A percentile compares a stretch with the other conserved stretches of the same genome.
These are phyloP conservation scores for Rhea americana DNA, from an alignment of 2,113 vertebrate genomes.

Conservation along the genomic window DNA sequence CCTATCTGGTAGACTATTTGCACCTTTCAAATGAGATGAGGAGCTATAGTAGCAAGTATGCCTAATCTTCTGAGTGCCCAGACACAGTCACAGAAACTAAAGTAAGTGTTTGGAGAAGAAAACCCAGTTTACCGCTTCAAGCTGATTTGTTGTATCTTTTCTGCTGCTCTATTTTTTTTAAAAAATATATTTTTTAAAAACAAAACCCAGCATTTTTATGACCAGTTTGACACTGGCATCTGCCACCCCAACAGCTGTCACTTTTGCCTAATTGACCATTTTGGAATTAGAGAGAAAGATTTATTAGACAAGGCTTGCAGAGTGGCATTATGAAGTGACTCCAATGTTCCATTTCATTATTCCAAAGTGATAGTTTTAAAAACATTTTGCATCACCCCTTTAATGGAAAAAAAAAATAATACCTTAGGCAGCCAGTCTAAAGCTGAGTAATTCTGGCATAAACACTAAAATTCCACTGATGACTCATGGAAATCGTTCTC, in stretches of 20 bases:
- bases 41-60: not conserved
- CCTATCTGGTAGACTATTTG: not conserved
- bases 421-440: not conserved
- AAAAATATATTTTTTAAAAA: not conserved
- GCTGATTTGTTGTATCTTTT: not conserved
- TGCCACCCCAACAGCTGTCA: not conserved
- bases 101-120: not conserved
- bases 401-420: not conserved
- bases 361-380: not conserved
- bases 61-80: not conserved
- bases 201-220: not conserved
- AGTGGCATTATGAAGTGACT: not conserved
- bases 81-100: not conserved
- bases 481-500: not conserved
- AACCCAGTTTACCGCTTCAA: not conserved
- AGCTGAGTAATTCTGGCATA: conserved; percentile 11
- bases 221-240: not conserved
- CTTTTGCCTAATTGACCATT: not conserved
- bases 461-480: not conserved
- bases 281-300: not conserved
- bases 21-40: not conserved
- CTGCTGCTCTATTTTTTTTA: not conserved
- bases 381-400: not conserved
- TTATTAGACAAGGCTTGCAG: not conserved
- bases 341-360: conserved; percentile 27